Evolutionary conservation across 2,888 invertebrate genomes (phyloP).

Genomic region (Petrolisthes manimaculis): DNA sequence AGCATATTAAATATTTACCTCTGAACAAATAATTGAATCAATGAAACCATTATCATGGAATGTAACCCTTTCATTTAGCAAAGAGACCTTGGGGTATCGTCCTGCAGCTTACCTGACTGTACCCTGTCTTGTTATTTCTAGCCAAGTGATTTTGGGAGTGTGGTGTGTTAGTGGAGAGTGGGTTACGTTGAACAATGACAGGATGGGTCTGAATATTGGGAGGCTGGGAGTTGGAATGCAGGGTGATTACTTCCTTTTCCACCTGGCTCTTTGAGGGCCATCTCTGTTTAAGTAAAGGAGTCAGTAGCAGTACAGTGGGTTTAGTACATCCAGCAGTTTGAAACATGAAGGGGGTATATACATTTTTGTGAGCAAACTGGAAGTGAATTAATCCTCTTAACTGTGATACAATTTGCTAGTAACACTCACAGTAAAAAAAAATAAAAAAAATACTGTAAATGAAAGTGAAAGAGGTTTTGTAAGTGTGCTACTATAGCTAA

Average conservation of each 20-base stretch:
- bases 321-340: not conserved
- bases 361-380: no score
- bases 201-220: not conserved
- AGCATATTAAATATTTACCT: no score
- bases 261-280: not conserved
- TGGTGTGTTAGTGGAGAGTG: not conserved
- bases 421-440: not conserved
- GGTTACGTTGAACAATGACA: not conserved
- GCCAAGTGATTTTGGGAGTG: no score
- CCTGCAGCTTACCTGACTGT: no score
- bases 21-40: no score
- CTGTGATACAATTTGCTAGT: no score
- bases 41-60: no score
- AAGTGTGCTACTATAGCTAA: no score
- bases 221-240: not conserved
- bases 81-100: no score
- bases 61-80: no score
- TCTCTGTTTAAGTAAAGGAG: not conserved
- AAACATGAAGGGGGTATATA: not conserved
- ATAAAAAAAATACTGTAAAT: not conserved
- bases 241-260: conserved; percentile 4
- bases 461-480: not conserved
- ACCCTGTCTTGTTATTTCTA: no score
- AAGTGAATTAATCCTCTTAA: no score
- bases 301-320: not conserved